These are phyloP conservation scores for Drosophila parthenogenetica DNA, from an alignment of 2,888 invertebrate species.

Conservation along the genomic window DNA sequence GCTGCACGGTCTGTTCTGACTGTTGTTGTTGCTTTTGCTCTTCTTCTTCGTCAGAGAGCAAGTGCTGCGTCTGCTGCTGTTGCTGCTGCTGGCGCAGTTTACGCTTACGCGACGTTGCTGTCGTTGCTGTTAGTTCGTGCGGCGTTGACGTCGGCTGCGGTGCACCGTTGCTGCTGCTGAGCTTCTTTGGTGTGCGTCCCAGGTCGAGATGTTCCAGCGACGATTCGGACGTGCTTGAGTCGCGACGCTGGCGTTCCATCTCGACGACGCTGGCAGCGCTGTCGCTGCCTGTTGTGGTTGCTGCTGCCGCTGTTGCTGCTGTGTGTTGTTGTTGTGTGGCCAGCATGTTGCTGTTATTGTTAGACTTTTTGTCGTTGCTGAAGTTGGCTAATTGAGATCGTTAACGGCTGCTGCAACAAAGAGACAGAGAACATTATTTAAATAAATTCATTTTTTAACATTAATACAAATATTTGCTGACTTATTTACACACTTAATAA, in stretches of 20 bases:
- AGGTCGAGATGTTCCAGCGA: slow-evolving; percentile 85
- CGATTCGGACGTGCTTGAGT: slow-evolving; percentile 84
- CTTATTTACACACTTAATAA: no score
- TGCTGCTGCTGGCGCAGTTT: slow-evolving; percentile 52
- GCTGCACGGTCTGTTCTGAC: slow-evolving; percentile 45
- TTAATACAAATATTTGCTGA: no score
- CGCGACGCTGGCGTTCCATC: slow-evolving; percentile 83
- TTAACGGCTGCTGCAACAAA: slow-evolving; percentile 41
- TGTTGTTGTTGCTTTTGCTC: slow-evolving; percentile 51
- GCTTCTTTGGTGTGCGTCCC: slow-evolving; percentile 82
- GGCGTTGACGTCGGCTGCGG: slow-evolving; percentile 80
- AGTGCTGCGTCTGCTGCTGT: slow-evolving; percentile 27
- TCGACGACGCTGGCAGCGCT: slow-evolving; percentile 44
- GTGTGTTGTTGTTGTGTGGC: slow-evolving; percentile 62
- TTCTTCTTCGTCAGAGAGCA: slow-evolving; percentile 74
- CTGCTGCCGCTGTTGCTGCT: slow-evolving; percentile 40
- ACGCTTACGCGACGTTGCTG: slow-evolving; percentile 61
- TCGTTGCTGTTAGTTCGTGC: slow-evolving; percentile 44
- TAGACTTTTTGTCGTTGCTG: slow-evolving; percentile 38
- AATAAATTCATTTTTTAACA: no score
- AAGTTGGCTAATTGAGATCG: slow-evolving; percentile 57
- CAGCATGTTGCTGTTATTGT: slow-evolving; percentile 54
- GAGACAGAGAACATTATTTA: background rate
- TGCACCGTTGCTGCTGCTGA: slow-evolving; percentile 66
- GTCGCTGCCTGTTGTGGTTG: slow-evolving; percentile 16